phyloP scores from a whole-genome alignment of 2,113 vertebrate genomes.

The Tyrannus savana region DNA sequence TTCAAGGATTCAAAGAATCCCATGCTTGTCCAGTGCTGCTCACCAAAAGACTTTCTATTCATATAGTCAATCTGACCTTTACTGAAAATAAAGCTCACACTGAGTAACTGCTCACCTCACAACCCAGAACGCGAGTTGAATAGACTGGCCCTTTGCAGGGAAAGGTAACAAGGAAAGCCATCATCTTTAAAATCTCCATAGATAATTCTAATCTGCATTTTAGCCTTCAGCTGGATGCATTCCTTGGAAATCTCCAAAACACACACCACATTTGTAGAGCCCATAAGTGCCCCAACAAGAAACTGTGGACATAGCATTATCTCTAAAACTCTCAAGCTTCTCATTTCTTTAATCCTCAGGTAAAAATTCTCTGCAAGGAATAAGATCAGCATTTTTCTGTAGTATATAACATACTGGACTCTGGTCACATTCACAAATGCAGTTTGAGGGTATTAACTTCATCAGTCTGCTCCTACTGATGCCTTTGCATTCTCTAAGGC shows the following conservation, averaged over 20 bases:
- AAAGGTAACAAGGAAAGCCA: not conserved
- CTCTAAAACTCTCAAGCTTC: not conserved
- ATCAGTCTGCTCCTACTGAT: slow-evolving; percentile 10
- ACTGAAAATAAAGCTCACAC: not conserved
- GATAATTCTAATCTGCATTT: not conserved
- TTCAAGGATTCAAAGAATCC: not conserved
- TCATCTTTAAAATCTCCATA: not conserved
- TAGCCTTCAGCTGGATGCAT: not conserved
- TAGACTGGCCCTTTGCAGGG: not conserved
- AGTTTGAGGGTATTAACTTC: slow-evolving; percentile 47
- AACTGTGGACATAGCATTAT: not conserved
- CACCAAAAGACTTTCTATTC: not conserved
- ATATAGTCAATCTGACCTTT: not conserved
- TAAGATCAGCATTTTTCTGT: not conserved
- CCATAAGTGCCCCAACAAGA: not conserved
- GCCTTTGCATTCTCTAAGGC: slow-evolving; percentile 37
- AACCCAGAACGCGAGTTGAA: not conserved
- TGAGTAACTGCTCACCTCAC: not conserved
- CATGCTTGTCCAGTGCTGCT: not conserved
- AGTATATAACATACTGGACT: not conserved
- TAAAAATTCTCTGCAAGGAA: not conserved
- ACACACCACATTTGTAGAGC: rapidly evolving
- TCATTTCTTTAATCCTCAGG: not conserved
- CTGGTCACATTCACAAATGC: not conserved
- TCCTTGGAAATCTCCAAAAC: not conserved